Evolutionary conservation across 2,113 vertebrate genomes (phyloP).

Genomic region (Thalassarche chlororhynchos): DNA sequence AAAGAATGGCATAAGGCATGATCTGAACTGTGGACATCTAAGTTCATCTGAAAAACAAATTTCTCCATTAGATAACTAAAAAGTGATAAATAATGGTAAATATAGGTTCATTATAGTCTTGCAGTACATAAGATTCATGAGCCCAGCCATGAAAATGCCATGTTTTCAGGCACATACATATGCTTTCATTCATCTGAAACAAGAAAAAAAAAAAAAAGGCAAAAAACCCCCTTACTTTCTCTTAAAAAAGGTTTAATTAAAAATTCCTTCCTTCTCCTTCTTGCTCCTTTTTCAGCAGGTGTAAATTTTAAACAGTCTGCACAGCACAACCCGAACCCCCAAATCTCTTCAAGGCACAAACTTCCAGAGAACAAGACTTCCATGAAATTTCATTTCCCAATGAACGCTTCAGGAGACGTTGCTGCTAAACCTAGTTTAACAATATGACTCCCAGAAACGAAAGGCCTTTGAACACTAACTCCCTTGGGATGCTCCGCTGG

Average conservation of each 20-base stretch:
- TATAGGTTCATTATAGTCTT: background rate
- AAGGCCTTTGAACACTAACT: background rate
- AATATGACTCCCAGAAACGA: background rate
- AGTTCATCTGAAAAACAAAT: background rate
- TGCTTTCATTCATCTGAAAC: background rate
- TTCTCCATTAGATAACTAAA: background rate
- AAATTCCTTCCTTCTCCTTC: background rate
- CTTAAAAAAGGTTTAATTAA: background rate
- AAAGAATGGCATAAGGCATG: background rate
- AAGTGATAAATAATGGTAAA: background rate
- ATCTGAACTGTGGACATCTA: background rate
- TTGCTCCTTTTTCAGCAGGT: background rate
- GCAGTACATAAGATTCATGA: no score
- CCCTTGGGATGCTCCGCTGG: background rate
- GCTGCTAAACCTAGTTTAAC: background rate
- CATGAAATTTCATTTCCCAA: background rate
- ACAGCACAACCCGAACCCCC: background rate
- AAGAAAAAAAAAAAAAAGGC: background rate
- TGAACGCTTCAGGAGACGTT: accelerated
- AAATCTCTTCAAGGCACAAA: background rate
- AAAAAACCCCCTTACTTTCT: background rate
- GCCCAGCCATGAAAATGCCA: background rate
- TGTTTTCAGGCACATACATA: background rate
- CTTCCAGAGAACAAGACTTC: no score
- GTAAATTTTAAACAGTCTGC: background rate